Evolutionary conservation across 2,797 vertebrate genomes (phyloP).

Genomic region (Lutra lutra): DNA sequence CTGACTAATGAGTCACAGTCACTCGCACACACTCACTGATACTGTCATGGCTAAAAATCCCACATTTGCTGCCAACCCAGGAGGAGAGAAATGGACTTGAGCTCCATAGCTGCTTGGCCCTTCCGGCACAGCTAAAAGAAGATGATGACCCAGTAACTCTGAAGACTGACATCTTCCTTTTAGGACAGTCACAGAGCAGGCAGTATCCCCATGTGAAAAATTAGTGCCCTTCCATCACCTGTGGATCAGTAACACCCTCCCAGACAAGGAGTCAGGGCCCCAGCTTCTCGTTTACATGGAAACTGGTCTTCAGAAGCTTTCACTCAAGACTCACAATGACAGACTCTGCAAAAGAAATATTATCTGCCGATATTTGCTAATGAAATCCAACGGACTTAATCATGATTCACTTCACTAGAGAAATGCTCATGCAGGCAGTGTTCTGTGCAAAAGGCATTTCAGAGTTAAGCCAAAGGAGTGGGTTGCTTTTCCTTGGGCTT

Average conservation of each 20-base stretch:
- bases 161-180: neutral
- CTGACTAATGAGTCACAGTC: slow-evolving; percentile 44
- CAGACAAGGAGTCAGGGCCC: neutral
- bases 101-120: neutral
- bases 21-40: neutral
- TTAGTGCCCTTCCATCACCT: neutral
- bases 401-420: neutral
- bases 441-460: slow-evolving; percentile 46
- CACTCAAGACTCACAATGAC: neutral
- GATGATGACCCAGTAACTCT: neutral
- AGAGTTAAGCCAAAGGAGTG: slow-evolving; percentile 23
- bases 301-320: neutral
- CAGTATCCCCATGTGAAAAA: neutral
- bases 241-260: neutral
- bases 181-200: neutral
- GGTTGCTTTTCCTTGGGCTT: slow-evolving; percentile 52
- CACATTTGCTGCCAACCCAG: neutral
- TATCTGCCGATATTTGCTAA: neutral
- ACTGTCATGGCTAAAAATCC: neutral
- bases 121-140: slow-evolving; percentile 42
- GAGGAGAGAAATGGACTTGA: neutral
- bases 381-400: neutral
- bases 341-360: neutral
- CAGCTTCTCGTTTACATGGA: neutral
- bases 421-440: neutral